Evolutionary conservation across 2,113 vertebrate genomes (phyloP).

Genomic region (Ellobius talpinus): DNA sequence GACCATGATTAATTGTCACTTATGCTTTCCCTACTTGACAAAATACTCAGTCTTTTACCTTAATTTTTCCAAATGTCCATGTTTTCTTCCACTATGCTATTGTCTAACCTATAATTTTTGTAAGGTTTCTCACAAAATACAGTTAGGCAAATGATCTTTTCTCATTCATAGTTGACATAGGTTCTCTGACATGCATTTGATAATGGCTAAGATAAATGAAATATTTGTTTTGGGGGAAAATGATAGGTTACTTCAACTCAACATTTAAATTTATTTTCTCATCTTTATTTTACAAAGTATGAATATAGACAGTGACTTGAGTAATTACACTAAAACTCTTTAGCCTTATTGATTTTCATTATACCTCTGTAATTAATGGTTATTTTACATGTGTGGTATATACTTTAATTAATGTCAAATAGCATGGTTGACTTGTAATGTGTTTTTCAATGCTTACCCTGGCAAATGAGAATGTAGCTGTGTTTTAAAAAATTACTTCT

Average conservation of each 20-base stretch:
- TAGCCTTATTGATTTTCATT: background rate
- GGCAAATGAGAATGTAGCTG: background rate
- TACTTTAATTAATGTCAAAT: background rate
- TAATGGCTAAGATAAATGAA: background rate
- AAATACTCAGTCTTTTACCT: background rate
- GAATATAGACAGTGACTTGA: background rate
- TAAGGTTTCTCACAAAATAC: background rate
- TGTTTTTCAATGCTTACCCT: background rate
- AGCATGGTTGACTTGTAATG: background rate
- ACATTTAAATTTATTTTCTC: background rate
- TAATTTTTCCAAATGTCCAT: too few species aligned
- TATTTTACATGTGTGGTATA: slow-evolving; percentile 3
- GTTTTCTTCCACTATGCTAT: background rate
- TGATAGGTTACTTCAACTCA: background rate
- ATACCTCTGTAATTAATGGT: background rate
- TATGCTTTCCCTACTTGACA: background rate
- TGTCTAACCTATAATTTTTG: background rate
- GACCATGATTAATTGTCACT: too few species aligned
- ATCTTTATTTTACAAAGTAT: background rate
- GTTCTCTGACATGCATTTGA: background rate
- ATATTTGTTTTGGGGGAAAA: background rate
- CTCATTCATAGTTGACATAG: background rate
- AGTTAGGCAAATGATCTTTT: background rate
- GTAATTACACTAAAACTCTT: background rate
- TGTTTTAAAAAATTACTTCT: background rate